phyloP scores from a whole-genome alignment of 2,888 invertebrate species.

The Caenorhabditis sp. region DNA sequence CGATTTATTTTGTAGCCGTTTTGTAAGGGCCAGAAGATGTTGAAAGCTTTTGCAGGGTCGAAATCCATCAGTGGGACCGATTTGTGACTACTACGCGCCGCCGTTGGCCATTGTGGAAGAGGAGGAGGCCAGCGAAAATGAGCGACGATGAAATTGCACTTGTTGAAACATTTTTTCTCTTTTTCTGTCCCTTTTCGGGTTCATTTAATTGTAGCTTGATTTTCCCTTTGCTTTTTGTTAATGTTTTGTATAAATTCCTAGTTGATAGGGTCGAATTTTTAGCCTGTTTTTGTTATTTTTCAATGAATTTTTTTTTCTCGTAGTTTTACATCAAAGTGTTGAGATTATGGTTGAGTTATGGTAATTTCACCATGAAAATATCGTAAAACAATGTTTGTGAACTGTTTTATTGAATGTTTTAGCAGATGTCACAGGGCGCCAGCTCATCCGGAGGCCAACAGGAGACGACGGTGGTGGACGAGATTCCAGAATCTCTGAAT shows the following conservation, averaged over 20 bases:
- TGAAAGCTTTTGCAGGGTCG: constrained; percentile 74
- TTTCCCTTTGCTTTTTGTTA: background rate
- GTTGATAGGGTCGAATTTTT: constrained; percentile 10
- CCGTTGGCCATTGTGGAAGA: constrained; percentile 65
- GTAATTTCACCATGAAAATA: no score
- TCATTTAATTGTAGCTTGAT: no score
- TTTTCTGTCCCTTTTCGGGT: constrained; percentile 1
- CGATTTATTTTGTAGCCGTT: no score
- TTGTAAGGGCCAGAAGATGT: no score
- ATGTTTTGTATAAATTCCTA: background rate
- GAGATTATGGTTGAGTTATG: no score
- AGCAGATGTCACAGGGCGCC: constrained; percentile 34
- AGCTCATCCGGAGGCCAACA: constrained; percentile 2
- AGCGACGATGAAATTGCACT: background rate
- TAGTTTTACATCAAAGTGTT: no score
- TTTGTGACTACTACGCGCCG: constrained; percentile 78
- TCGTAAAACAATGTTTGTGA: no score
- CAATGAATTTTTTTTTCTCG: background rate
- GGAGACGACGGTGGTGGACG: constrained; percentile 61
- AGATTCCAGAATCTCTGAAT: constrained; percentile 63
- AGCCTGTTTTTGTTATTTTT: background rate
- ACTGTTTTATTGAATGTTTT: no score
- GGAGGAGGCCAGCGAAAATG: constrained; percentile 25
- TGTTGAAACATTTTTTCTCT: background rate
- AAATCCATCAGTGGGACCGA: constrained; percentile 77